A percentile compares a stretch with the other conserved stretches of the same genome.
Evolutionary conservation across 30 jellyfish, hydroid and myxozoan genomes (phyloP).

Genomic region (Hydra vulgaris): DNA sequence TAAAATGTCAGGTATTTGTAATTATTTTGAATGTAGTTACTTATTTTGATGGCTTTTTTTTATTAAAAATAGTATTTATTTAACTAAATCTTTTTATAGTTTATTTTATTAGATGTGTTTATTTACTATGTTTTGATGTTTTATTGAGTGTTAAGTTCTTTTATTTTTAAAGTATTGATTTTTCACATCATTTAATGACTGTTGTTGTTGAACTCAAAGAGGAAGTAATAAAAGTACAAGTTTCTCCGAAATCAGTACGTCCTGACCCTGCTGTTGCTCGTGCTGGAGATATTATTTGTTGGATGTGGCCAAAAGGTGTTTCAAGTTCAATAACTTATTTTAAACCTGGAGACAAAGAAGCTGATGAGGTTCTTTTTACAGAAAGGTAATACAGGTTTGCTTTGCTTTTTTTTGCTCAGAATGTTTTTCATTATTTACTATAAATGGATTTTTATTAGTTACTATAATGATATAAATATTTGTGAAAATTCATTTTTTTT

Average conservation of each 20-base stretch:
- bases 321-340: slow-evolving; percentile 18
- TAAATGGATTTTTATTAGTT: background rate
- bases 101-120: too few species aligned
- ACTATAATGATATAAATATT: background rate
- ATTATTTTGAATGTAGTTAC: too few species aligned
- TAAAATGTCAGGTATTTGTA: too few species aligned
- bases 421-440: too few species aligned
- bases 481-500: too few species aligned
- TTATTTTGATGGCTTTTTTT: too few species aligned
- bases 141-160: too few species aligned
- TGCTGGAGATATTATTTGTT: slow-evolving; percentile 29
- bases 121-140: too few species aligned
- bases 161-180: background rate
- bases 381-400: slow-evolving; percentile 8
- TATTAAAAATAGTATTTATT: too few species aligned
- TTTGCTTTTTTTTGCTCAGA: background rate
- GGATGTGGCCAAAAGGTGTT: slow-evolving; percentile 39
- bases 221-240: slow-evolving; percentile 34
- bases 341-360: slow-evolving; percentile 16
- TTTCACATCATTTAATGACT: slow-evolving; percentile 9
- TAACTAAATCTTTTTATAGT: too few species aligned
- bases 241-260: slow-evolving; percentile 27
- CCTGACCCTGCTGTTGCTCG: slow-evolving; percentile 50
- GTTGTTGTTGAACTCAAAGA: slow-evolving; percentile 30
- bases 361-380: slow-evolving; percentile 25